Evolutionary conservation across 2,113 vertebrate species (phyloP).

Genomic region (Grammomys dolichurus): DNA sequence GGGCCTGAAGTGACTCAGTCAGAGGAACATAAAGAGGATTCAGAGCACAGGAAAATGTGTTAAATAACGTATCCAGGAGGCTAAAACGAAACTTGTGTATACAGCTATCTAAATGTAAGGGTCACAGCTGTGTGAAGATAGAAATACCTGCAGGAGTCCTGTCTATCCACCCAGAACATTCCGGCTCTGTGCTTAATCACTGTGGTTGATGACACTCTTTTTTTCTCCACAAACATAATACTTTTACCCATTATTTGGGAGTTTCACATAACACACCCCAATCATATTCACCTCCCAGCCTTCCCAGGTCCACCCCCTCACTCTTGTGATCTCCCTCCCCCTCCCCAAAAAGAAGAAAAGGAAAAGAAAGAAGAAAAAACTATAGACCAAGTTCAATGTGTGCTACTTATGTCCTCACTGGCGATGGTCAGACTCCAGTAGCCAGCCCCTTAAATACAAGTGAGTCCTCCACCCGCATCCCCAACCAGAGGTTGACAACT

Average conservation of each 20-base stretch:
- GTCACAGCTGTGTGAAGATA: not conserved
- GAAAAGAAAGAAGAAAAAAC: not conserved
- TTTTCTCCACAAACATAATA: not conserved
- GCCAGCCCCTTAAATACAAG: not conserved
- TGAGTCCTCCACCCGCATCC: not conserved
- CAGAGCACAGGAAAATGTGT: not conserved
- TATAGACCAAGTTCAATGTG: not conserved
- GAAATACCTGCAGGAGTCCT: slow-evolving; percentile 2
- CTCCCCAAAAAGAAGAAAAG: not conserved
- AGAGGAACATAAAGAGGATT: not conserved
- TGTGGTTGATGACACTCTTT: not conserved
- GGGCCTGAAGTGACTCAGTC: not conserved
- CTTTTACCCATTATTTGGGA: not conserved
- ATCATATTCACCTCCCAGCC: not conserved
- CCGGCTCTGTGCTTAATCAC: not conserved
- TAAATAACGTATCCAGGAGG: not conserved
- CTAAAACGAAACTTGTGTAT: not conserved
- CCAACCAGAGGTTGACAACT: not conserved
- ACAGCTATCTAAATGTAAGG: slow-evolving; percentile 12
- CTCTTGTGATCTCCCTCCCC: not conserved
- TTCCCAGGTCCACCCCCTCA: not conserved
- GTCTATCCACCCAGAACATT: not conserved
- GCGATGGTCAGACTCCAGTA: not conserved
- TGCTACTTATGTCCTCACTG: not conserved
- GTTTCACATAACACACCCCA: not conserved